Conservation (phyloP, 2,113 vertebrate genomes). For the Otis tarda region DNA sequence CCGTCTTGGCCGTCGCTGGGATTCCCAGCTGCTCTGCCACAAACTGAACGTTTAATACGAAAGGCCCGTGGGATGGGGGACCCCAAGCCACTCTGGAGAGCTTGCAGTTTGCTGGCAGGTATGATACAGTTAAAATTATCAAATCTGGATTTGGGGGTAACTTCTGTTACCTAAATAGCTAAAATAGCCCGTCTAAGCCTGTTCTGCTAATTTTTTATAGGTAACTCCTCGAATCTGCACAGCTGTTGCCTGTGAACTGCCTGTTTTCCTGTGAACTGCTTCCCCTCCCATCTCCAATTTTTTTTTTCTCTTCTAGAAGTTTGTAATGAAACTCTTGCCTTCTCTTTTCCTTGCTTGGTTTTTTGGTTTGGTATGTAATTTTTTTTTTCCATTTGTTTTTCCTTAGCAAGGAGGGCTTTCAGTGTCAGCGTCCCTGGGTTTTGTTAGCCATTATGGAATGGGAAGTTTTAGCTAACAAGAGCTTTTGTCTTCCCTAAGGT, state of each 20-base stretch:
- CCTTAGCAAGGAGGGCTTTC: neutral
- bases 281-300: neutral
- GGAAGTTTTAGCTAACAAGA: neutral
- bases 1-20: fast-evolving
- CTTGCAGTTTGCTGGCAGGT: neutral
- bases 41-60: fast-evolving
- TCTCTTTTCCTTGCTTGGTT: neutral
- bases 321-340: neutral
- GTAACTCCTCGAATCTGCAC: neutral
- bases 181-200: neutral
- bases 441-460: neutral
- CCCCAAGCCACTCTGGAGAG: fast-evolving
- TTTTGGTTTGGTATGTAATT: neutral
- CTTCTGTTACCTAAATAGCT: fast-evolving
- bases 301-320: neutral
- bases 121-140: fast-evolving
- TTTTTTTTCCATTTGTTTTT: neutral
- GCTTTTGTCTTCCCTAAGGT: neutral
- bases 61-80: fast-evolving
- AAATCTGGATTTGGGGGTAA: no score
- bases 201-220: fast-evolving
- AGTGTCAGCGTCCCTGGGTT: neutral
- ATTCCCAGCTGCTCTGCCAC: fast-evolving
- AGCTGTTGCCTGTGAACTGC: no score
- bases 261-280: neutral